Conservation (phyloP, 64 coral and sea anemone species). For the Montipora foliosa region DNA sequence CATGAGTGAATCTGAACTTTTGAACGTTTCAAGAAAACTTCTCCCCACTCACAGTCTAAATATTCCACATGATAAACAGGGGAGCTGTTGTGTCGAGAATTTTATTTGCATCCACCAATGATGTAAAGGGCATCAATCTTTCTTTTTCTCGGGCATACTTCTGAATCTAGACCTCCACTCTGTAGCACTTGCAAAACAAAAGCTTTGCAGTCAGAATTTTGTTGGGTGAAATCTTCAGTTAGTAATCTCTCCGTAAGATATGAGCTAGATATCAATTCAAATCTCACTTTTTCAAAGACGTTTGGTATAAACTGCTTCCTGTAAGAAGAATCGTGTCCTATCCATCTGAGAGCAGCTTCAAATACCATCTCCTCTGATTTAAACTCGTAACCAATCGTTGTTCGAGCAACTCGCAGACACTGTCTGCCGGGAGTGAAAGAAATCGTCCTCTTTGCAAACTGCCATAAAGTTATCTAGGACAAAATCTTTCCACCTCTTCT, state of each 20-base stretch:
- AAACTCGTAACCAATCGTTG: slow-evolving; percentile 60
- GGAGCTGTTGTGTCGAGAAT: too few species aligned
- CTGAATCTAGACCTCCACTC: background rate
- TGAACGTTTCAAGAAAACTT: background rate
- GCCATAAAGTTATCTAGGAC: slow-evolving; percentile 70
- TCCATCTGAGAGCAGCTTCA: slow-evolving; percentile 66
- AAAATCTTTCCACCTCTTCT: slow-evolving; percentile 53
- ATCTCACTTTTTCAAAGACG: slow-evolving; percentile 60
- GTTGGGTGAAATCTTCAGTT: slow-evolving; percentile 43
- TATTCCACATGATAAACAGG: background rate
- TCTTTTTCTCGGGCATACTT: background rate
- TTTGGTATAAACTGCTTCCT: slow-evolving; percentile 45
- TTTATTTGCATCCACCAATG: slow-evolving; percentile 1
- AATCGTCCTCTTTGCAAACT: slow-evolving; percentile 62
- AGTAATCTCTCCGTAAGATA: slow-evolving; percentile 37
- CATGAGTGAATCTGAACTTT: background rate
- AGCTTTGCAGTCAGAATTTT: slow-evolving; percentile 9
- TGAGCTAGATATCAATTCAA: slow-evolving; percentile 48
- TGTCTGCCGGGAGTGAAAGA: slow-evolving; percentile 36
- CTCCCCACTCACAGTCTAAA: background rate
- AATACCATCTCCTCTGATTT: slow-evolving; percentile 75
- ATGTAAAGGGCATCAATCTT: slow-evolving; percentile 20
- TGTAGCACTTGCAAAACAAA: slow-evolving; percentile 35
- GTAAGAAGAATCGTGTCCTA: slow-evolving; percentile 48
- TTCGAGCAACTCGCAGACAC: slow-evolving; percentile 28